A percentile compares a stretch with the other conserved stretches of the same genome.
Evolutionary conservation across 1,140 invertebrate species (phyloP).

Genomic region (Trichonephila clavata): DNA sequence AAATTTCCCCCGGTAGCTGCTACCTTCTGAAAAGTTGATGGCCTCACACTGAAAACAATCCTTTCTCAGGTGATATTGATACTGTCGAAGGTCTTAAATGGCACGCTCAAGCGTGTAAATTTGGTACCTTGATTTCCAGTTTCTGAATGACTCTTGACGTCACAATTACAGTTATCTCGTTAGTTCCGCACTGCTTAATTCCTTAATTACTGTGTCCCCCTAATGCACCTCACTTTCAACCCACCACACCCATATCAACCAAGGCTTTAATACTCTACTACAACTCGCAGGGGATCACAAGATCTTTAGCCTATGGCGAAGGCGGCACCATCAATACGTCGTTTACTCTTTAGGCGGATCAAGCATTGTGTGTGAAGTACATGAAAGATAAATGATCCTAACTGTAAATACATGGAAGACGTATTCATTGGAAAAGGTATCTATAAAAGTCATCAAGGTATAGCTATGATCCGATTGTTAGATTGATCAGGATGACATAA

Average conservation of each 20-base stretch:
- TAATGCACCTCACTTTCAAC: constrained; percentile 3
- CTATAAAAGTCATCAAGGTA: neutral
- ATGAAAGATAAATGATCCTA: constrained; percentile 12
- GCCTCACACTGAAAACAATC: neutral
- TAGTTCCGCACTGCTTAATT: constrained; percentile 57
- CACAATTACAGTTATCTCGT: constrained; percentile 52
- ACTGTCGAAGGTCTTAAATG: neutral
- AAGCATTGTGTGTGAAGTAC: constrained; percentile 34
- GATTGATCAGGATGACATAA: neutral
- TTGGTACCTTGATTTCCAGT: neutral
- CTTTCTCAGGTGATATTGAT: neutral
- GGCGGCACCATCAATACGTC: constrained; percentile 34
- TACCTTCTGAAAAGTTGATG: neutral
- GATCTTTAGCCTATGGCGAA: constrained; percentile 30
- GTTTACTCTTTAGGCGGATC: constrained; percentile 34
- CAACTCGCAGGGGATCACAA: neutral
- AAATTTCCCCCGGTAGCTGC: neutral
- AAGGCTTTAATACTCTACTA: neutral
- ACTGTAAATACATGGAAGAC: neutral
- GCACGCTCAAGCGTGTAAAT: neutral
- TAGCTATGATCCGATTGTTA: neutral
- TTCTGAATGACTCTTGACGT: constrained; percentile 5
- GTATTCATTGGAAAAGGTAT: neutral
- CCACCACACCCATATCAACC: constrained; percentile 33
- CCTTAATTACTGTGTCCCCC: constrained; percentile 24